phyloP scores from a whole-genome alignment of 2,797 vertebrate genomes.

The Arctocebus calabarensis region DNA sequence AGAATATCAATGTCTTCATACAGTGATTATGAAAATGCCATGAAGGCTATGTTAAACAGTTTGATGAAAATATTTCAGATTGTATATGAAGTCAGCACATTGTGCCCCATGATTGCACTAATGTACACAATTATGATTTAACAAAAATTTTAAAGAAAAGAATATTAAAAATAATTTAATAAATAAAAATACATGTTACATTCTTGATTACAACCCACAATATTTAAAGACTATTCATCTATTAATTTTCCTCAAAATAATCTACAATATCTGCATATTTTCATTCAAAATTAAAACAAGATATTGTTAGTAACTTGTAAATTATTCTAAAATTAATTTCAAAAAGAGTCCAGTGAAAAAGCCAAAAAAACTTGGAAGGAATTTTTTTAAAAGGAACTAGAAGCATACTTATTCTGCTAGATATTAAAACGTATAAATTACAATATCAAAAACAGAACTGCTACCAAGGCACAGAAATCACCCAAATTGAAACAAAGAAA shows the following conservation, averaged over 20 bases:
- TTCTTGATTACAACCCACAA: neutral
- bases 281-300: constrained; percentile 18
- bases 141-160: neutral
- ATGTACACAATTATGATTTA: no score
- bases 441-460: neutral
- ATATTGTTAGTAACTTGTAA: neutral
- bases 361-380: neutral
- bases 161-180: constrained; percentile 12
- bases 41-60: no score
- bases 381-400: neutral
- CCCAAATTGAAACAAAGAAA: constrained; percentile 41
- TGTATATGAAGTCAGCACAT: no score
- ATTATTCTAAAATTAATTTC: constrained; percentile 22
- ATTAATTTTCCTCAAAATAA: constrained; percentile 5
- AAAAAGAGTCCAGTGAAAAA: neutral
- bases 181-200: neutral
- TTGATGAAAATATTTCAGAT: no score
- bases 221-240: neutral
- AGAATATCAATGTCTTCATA: no score
- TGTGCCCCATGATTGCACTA: no score
- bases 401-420: neutral
- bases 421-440: neutral
- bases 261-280: neutral
- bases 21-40: no score
- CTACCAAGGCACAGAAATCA: neutral